Evolutionary conservation across 1,140 invertebrate species (phyloP).

Genomic region (Tribolium madens): DNA sequence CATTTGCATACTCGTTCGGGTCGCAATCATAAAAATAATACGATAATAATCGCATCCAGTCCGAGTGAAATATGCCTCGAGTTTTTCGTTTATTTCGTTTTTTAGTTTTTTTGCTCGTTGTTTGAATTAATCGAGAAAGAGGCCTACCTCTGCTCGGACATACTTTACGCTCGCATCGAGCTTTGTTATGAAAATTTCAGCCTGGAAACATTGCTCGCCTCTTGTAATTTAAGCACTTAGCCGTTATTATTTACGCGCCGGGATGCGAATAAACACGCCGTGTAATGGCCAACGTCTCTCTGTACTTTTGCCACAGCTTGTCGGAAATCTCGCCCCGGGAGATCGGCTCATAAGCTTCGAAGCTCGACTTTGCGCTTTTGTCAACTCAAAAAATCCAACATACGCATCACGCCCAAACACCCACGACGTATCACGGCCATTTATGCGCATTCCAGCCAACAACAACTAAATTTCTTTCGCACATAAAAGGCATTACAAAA

Average conservation of each 20-base stretch:
- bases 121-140: slow-evolving; percentile 49
- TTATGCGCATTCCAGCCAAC: neutral
- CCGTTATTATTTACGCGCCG: slow-evolving; percentile 52
- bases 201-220: slow-evolving; percentile 43
- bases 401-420: neutral
- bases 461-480: neutral
- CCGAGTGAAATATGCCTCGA: slow-evolving; percentile 54
- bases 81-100: slow-evolving; percentile 42
- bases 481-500: too few species aligned
- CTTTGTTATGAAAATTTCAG: slow-evolving; percentile 55
- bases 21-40: slow-evolving; percentile 59
- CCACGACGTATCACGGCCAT: neutral
- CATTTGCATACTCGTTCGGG: slow-evolving; percentile 57
- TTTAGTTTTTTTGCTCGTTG: slow-evolving; percentile 41
- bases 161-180: slow-evolving; percentile 41
- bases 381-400: slow-evolving; percentile 7
- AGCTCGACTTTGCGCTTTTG: slow-evolving; percentile 20
- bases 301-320: slow-evolving; percentile 35
- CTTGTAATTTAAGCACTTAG: slow-evolving; percentile 52
- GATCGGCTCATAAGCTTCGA: slow-evolving; percentile 42
- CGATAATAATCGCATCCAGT: slow-evolving; percentile 58
- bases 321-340: slow-evolving; percentile 45
- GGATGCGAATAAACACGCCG: slow-evolving; percentile 50
- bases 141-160: slow-evolving; percentile 36
- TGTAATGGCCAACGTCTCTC: slow-evolving; percentile 49